Evolutionary conservation across 2,888 invertebrate genomes (phyloP).

Genomic region (Gastracanthus pulcherrimus): DNA sequence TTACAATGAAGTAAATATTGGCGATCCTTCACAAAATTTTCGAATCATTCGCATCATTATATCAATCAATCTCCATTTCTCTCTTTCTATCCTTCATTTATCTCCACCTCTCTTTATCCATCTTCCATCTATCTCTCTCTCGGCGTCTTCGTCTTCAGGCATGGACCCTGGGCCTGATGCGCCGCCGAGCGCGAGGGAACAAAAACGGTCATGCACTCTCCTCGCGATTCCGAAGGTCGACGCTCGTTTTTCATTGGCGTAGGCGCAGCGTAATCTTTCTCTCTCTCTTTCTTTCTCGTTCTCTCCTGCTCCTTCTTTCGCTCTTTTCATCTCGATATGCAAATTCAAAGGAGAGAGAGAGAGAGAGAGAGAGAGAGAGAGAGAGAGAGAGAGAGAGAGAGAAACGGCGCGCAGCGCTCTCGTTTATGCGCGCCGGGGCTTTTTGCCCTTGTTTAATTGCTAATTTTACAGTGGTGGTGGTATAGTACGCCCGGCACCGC

Average conservation of each 20-base stretch:
- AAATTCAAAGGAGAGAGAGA: slow-evolving; percentile 7
- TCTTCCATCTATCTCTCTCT: slow-evolving; percentile 33
- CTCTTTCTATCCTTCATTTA: background rate
- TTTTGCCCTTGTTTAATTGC: slow-evolving; percentile 55
- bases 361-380: too few species aligned
- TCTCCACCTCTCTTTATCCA: background rate
- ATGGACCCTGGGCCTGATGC: slow-evolving; percentile 47
- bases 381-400: too few species aligned
- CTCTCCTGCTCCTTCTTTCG: background rate
- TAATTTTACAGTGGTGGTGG: slow-evolving; percentile 48
- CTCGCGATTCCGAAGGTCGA: slow-evolving; percentile 72
- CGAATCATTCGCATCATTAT: background rate
- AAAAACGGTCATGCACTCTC: slow-evolving; percentile 72
- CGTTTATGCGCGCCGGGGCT: slow-evolving; percentile 9
- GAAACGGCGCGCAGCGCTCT: slow-evolving; percentile 1
- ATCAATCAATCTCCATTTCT: background rate
- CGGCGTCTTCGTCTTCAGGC: slow-evolving; percentile 46
- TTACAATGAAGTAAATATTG: background rate
- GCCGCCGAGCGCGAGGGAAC: slow-evolving; percentile 57
- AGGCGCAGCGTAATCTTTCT: slow-evolving; percentile 52
- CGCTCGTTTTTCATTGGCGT: slow-evolving; percentile 71
- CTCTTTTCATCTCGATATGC: slow-evolving; percentile 52
- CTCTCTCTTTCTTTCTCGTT: slow-evolving; percentile 1
- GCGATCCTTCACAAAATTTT: background rate
- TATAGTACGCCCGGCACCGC: background rate